Evolutionary conservation across 2,113 vertebrate genomes (phyloP).

Genomic region (Sula dactylatra): DNA sequence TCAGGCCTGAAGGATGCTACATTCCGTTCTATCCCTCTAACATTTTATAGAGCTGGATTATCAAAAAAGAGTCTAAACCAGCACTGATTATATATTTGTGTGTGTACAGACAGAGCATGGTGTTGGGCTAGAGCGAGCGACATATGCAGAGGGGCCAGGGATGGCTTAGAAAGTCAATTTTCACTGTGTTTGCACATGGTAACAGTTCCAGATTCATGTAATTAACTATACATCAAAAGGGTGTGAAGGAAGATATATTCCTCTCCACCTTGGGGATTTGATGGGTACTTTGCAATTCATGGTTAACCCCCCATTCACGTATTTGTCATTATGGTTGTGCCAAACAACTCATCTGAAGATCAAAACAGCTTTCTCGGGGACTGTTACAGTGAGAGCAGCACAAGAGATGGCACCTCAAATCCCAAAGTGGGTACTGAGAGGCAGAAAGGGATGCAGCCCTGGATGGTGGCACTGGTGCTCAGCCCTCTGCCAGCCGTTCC

Average conservation of each 20-base stretch:
- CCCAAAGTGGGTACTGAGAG: not conserved
- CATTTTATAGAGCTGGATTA: not conserved
- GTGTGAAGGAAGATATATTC: conserved; percentile 52
- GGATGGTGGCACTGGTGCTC: not conserved
- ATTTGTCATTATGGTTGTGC: conserved; percentile 25
- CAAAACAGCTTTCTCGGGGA: conserved; percentile 38
- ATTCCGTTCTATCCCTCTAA: conserved; percentile 16
- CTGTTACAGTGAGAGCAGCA: not conserved
- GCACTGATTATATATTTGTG: conserved; percentile 9
- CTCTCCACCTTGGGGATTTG: conserved; percentile 25
- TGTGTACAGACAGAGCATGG: not conserved
- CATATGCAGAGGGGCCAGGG: conserved; percentile 50
- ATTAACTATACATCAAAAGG: conserved; percentile 64
- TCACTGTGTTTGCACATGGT: conserved; percentile 59
- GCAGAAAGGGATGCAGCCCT: not conserved
- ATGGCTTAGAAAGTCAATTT: conserved; percentile 62
- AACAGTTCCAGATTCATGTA: conserved; percentile 62
- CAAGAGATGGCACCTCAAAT: not conserved
- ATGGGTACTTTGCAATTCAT: conserved; percentile 50
- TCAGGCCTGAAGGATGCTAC: conserved; percentile 55
- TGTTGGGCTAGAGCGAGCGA: not conserved
- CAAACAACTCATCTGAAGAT: conserved; percentile 49
- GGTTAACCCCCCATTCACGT: conserved; percentile 14
- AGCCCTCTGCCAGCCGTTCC: not conserved
- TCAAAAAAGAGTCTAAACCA: not conserved